Conservation (phyloP, 2,113 vertebrate genomes). For the Cyanistes caeruleus region DNA sequence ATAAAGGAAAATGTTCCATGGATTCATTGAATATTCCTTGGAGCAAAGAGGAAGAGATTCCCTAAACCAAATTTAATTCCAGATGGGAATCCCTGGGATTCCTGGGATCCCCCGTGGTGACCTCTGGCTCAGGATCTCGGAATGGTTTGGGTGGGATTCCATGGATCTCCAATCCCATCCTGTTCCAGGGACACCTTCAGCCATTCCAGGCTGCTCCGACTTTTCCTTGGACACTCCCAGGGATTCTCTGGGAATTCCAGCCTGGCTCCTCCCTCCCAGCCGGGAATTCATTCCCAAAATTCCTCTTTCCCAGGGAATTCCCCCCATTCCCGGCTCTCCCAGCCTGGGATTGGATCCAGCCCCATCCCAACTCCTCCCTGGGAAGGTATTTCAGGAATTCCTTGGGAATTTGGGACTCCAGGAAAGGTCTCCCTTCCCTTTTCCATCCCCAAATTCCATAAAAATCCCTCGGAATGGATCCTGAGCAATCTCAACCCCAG, state of each 20-base stretch:
- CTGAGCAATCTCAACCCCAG: neutral
- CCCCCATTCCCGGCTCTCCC: neutral
- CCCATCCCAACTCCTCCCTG: neutral
- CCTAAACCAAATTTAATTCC: neutral
- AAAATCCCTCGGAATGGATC: neutral
- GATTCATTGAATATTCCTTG: neutral
- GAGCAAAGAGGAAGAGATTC: neutral
- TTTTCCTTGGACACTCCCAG: neutral
- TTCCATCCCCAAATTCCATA: neutral
- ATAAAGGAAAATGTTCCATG: neutral
- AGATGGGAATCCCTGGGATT: neutral
- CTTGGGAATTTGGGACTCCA: neutral
- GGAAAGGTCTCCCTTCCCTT: neutral
- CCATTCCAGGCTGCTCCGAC: neutral
- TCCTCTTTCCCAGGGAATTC: neutral
- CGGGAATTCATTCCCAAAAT: neutral
- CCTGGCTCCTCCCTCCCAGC: too few relatives aligned
- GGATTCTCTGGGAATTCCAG: neutral
- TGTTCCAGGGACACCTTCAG: neutral
- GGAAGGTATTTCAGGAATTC: neutral
- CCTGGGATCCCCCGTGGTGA: neutral
- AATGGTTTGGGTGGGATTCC: neutral
- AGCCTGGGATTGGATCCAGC: neutral
- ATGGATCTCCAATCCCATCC: neutral
- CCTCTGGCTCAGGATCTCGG: neutral